phyloP scores from a whole-genome alignment of 1,140 invertebrate species.

The Agrypnia vestita region DNA sequence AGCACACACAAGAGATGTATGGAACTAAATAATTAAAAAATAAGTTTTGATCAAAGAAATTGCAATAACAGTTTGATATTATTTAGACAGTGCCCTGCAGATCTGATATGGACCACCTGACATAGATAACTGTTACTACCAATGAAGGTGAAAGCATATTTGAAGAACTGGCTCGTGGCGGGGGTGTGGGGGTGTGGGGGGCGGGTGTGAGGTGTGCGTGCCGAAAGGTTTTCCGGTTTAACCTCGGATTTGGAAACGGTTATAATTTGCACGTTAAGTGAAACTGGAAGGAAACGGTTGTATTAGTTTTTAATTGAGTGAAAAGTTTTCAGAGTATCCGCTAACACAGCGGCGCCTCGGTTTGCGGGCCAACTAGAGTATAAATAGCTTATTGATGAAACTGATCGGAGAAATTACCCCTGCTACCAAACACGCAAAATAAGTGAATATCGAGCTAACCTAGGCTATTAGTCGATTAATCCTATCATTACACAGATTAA shows the following conservation, averaged over 20 bases:
- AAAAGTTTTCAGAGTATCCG: conserved; percentile 16
- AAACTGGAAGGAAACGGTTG: conserved; percentile 47
- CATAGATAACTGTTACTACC: no score
- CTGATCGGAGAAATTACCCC: neutral
- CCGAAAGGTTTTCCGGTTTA: conserved; percentile 39
- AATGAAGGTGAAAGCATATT: neutral
- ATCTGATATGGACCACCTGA: no score
- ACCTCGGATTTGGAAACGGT: conserved; percentile 47
- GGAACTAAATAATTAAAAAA: no score
- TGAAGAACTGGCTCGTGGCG: neutral
- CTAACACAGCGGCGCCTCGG: conserved; percentile 5
- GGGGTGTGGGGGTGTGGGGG: neutral
- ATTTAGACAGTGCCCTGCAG: no score
- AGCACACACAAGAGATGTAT: no score
- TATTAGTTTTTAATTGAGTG: conserved; percentile 45
- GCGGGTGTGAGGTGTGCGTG: conserved; percentile 26
- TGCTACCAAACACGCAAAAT: no score
- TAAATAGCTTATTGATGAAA: conserved; percentile 39
- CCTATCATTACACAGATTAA: no score
- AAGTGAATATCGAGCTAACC: no score
- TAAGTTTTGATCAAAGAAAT: no score
- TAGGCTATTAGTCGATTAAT: no score
- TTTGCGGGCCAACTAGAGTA: conserved; percentile 1
- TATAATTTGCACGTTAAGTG: conserved; percentile 49
- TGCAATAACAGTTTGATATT: no score